These are phyloP conservation scores for Pteropus alecto DNA, from an alignment of 2,113 vertebrate species.

Conservation along the genomic window DNA sequence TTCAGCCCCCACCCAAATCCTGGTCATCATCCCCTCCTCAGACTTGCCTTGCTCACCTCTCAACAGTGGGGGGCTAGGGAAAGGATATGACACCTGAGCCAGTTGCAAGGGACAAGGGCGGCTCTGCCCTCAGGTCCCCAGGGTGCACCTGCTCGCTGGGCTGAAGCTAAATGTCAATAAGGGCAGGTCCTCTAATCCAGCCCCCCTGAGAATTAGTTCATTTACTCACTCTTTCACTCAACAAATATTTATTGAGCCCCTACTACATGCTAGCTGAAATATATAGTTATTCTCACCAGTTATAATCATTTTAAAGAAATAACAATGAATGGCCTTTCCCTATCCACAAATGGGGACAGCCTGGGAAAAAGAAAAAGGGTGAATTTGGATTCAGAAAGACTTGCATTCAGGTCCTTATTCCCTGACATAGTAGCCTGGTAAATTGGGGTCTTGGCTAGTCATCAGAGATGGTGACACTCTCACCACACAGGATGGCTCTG, in stretches of 20 bases:
- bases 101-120: neutral
- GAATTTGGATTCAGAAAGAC: neutral
- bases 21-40: neutral
- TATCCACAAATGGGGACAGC: neutral
- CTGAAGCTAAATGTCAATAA: neutral
- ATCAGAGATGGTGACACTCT: neutral
- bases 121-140: neutral
- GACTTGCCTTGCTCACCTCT: neutral
- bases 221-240: neutral
- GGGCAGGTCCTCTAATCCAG: neutral
- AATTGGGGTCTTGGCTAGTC: neutral
- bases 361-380: neutral
- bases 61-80: neutral
- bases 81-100: neutral
- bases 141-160: neutral
- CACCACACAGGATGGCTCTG: fast-evolving
- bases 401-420: neutral
- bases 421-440: neutral
- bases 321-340: neutral
- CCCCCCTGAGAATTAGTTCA: neutral
- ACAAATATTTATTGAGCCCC: neutral
- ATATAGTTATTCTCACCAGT: neutral
- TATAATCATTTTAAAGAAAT: neutral
- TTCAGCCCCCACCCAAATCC: neutral
- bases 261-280: neutral